Evolutionary conservation across 2,888 invertebrate genomes (phyloP).

Genomic region (Ellobium chinense): DNA sequence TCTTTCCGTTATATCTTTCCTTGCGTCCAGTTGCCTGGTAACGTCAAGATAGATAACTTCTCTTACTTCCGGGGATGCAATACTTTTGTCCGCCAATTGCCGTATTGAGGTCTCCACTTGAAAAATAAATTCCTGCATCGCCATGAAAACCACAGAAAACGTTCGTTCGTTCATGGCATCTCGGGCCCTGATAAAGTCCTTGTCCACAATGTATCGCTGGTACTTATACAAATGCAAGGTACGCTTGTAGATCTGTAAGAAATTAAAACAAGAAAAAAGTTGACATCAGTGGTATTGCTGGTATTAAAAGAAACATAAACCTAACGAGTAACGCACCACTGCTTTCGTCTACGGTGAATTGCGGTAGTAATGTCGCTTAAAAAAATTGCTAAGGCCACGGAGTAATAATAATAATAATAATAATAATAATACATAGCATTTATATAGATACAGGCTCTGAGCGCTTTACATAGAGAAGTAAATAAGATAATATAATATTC

Average conservation of each 20-base stretch:
- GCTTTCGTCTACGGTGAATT: too few species aligned
- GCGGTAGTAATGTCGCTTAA: too few species aligned
- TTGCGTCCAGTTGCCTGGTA: slow-evolving; percentile 48
- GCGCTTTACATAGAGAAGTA: too few species aligned
- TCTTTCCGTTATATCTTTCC: slow-evolving; percentile 51
- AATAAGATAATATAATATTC: too few species aligned
- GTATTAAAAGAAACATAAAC: background rate
- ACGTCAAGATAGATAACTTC: slow-evolving; percentile 46
- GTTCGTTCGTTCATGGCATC: slow-evolving; percentile 66
- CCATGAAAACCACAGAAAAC: slow-evolving; percentile 54
- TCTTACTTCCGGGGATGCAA: slow-evolving; percentile 39
- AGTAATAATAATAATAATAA: too few species aligned
- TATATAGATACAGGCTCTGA: too few species aligned
- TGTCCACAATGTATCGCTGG: slow-evolving; percentile 58
- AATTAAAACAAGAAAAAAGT: background rate
- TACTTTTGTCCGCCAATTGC: slow-evolving; percentile 58
- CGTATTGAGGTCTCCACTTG: slow-evolving; percentile 59
- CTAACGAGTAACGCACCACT: background rate
- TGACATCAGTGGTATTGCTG: background rate
- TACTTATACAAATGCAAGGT: slow-evolving; percentile 55
- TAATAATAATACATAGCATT: too few species aligned
- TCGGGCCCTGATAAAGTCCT: slow-evolving; percentile 61
- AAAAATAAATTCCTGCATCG: slow-evolving; percentile 53
- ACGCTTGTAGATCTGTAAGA: slow-evolving; percentile 28
- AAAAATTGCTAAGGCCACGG: too few species aligned